Percentiles rank a stretch among this genome's conserved stretches.
Conservation (phyloP, 2,113 vertebrate genomes). For the Varanus salvator region DNA sequence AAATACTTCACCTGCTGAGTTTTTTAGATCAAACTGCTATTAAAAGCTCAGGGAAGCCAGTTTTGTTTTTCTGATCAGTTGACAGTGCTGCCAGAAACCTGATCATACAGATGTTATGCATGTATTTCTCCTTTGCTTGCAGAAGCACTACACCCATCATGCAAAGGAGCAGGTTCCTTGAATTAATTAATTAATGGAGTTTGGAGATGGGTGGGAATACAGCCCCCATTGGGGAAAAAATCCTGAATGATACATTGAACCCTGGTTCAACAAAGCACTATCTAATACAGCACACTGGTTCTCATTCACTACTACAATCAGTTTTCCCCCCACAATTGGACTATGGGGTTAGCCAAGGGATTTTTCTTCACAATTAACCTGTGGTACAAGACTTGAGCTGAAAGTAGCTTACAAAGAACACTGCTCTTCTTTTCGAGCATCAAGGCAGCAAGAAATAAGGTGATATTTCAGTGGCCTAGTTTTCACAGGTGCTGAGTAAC, state of each 20-base stretch:
- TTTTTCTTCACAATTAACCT: neutral
- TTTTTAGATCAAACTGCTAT: neutral
- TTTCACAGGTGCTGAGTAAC: constrained; percentile 33
- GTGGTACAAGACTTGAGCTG: neutral
- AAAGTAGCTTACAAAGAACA: neutral
- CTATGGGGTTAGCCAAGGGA: neutral
- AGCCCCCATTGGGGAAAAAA: neutral
- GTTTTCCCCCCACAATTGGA: neutral
- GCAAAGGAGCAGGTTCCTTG: neutral
- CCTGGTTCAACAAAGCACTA: neutral
- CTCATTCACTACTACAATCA: neutral
- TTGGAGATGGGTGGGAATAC: neutral
- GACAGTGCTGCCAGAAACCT: neutral
- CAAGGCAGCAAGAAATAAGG: neutral
- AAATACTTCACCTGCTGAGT: neutral
- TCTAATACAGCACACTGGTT: neutral
- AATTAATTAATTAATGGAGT: neutral
- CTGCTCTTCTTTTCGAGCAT: neutral
- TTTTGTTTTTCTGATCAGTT: neutral
- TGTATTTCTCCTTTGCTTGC: neutral
- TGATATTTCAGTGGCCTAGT: neutral
- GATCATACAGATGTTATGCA: neutral
- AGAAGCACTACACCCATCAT: neutral
- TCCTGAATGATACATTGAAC: neutral
- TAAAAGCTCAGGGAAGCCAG: neutral